These are phyloP conservation scores for Carduelis carduelis DNA, from an alignment of 2,797 vertebrate species.

Conservation along the genomic window DNA sequence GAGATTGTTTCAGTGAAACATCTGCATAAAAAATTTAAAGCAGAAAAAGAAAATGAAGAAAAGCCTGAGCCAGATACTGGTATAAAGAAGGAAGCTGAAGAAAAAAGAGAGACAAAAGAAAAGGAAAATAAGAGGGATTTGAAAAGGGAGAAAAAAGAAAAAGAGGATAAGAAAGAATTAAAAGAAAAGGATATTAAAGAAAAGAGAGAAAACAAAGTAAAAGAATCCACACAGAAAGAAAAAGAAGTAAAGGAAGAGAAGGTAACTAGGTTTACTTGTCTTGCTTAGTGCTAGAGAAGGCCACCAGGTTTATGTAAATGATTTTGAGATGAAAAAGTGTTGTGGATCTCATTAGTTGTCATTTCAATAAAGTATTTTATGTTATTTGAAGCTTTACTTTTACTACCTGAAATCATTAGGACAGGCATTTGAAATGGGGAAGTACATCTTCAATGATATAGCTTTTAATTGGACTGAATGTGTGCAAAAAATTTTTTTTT, in stretches of 20 bases:
- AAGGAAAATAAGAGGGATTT: conserved; percentile 87
- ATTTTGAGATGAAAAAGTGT: background rate
- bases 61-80: conserved; percentile 74
- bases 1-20: conserved; percentile 79
- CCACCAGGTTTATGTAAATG: background rate
- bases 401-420: background rate
- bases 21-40: conserved; percentile 79
- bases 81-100: conserved; percentile 84
- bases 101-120: conserved; percentile 82
- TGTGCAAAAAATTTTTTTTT: background rate
- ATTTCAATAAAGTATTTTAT: background rate
- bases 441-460: background rate
- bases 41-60: conserved; percentile 82
- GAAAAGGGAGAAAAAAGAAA: conserved; percentile 85
- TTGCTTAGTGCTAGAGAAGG: conserved; percentile 20
- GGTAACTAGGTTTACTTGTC: conserved; percentile 72
- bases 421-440: background rate
- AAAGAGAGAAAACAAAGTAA: conserved; percentile 84
- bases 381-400: background rate
- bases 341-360: background rate
- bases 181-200: conserved; percentile 85
- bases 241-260: conserved; percentile 87
- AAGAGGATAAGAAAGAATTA: conserved; percentile 83
- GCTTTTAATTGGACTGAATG: background rate
- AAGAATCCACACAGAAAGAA: conserved; percentile 82